phyloP scores from a whole-genome alignment of 2,797 vertebrate genomes.

The Pygocentrus nattereri region DNA sequence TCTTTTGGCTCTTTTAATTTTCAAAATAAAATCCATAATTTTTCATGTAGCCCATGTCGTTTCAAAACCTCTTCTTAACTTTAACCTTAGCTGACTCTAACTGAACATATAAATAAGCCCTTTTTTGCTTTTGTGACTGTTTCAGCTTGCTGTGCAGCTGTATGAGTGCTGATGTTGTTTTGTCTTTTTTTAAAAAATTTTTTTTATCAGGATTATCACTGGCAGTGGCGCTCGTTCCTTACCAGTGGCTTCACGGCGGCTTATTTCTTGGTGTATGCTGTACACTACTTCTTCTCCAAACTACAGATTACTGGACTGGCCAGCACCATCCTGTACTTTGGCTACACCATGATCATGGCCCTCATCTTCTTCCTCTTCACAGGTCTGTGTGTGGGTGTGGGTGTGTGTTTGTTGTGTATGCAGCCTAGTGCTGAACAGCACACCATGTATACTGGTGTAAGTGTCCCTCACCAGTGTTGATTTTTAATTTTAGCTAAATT shows the following conservation, averaged over 20 bases:
- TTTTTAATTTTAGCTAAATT: neutral
- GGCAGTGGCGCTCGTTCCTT: slow-evolving; percentile 96
- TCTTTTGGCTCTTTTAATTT: too few relatives aligned
- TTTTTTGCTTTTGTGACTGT: too few relatives aligned
- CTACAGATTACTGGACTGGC: slow-evolving; percentile 93
- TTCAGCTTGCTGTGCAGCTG: neutral
- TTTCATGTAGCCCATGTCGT: too few relatives aligned
- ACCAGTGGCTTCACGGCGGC: slow-evolving; percentile 94
- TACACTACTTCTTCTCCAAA: slow-evolving; percentile 95
- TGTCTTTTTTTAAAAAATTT: neutral
- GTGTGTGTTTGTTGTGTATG: neutral
- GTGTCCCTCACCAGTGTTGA: too few relatives aligned
- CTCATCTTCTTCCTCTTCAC: slow-evolving; percentile 97
- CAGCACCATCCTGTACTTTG: slow-evolving; percentile 94
- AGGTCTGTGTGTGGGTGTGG: slow-evolving; percentile 77
- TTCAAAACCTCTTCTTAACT: too few relatives aligned
- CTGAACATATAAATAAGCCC: too few relatives aligned
- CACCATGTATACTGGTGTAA: too few relatives aligned
- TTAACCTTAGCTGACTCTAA: too few relatives aligned
- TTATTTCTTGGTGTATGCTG: slow-evolving; percentile 92
- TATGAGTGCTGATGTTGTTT: neutral
- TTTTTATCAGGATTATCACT: slow-evolving; percentile 88
- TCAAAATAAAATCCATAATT: too few relatives aligned
- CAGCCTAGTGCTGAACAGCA: too few relatives aligned
- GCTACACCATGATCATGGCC: slow-evolving; percentile 96